Base-by-base conservation (phyloP, 2,888 invertebrate species). In the Ceriagrion tenellum region DNA sequence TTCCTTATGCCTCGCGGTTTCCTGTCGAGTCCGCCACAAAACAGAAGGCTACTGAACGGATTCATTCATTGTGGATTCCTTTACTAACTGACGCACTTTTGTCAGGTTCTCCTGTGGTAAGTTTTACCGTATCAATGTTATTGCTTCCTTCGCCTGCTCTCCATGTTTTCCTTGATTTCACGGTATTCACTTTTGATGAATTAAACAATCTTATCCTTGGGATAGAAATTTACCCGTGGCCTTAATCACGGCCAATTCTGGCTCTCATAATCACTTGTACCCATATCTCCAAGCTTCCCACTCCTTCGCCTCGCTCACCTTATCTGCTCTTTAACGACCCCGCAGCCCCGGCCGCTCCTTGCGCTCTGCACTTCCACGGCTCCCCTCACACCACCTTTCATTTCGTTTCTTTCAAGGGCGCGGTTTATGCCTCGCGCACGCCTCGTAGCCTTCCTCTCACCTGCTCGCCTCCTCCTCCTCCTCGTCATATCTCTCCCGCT, bases 401-500 rank as follows among this genome's bases (percentile, higher is more conserved):
- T 81, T 81, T 81, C 81, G 35, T 81, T 81, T 81, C 13, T 81
- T 81, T 35, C 30, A 35, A 81, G 81, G 35, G 35, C 81, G 81
- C 8, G 81, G 35, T 81, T 81, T 81, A 81, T 81, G 81, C 81
- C 69, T 69, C 26, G 69, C 69, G 18, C 35, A 35, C 30, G 26
- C 81, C 69, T 30, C 13, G n/a, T 81, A 35, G 16, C 10, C 35
- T 59, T 35, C 81, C 18, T 35, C 35, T 47, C 8, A 47, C 47
- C 47, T 47, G 47, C 47, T 8, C 47, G 2, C 47, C 4, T 47
- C 63, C 69, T 40, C 20, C 40, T 12, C 20, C 35, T 91, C 91
- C 56, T 91, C 40, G 55, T 69, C 40, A 91, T 91, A 35, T 91
- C 30, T 90, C 40, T 91, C 91, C 91, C 35, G 59, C 56, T 91